Conservation (phyloP, 2,888 invertebrate genomes). For the Cremastobaeus sp. region DNA sequence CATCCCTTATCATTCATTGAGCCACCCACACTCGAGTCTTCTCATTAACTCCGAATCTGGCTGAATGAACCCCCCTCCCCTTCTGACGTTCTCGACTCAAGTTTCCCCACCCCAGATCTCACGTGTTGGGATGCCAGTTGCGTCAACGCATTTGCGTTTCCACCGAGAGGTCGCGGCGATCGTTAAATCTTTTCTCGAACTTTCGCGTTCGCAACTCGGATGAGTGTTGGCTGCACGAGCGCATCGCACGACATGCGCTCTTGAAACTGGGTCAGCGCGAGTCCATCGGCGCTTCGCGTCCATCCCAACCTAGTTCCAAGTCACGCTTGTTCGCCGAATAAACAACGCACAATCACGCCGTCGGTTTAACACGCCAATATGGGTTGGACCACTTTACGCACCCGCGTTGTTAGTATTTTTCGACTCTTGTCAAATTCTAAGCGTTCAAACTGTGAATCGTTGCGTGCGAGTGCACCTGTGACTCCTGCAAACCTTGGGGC, state of each 20-base stretch:
- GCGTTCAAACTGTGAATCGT: no score
- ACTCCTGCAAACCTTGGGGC: not conserved
- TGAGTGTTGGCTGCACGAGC: slow-evolving; percentile 67
- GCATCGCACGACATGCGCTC: slow-evolving; percentile 75
- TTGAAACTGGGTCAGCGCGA: slow-evolving; percentile 75
- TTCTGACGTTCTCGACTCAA: no score
- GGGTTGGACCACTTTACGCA: slow-evolving; percentile 81
- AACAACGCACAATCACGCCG: slow-evolving; percentile 51
- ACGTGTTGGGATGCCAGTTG: slow-evolving; percentile 7
- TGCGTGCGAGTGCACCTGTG: no score
- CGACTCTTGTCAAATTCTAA: not conserved
- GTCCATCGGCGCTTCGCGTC: slow-evolving; percentile 37
- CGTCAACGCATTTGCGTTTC: slow-evolving; percentile 18
- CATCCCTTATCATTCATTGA: not conserved
- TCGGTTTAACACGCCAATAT: slow-evolving; percentile 69
- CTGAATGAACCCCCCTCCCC: slow-evolving; percentile 14
- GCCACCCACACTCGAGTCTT: not conserved
- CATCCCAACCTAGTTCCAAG: slow-evolving; percentile 67
- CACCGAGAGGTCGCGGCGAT: slow-evolving; percentile 38
- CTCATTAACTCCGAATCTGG: slow-evolving; percentile 4
- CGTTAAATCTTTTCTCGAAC: slow-evolving; percentile 37
- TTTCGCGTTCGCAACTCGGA: slow-evolving; percentile 28
- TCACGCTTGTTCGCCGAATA: slow-evolving; percentile 40
- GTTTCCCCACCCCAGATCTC: not conserved
- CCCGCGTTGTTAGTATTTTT: slow-evolving; percentile 80